Percentiles rank a stretch among this genome's conserved stretches.
phyloP scores from a whole-genome alignment of 2,888 invertebrate species.

The Metacarcinus magister region DNA sequence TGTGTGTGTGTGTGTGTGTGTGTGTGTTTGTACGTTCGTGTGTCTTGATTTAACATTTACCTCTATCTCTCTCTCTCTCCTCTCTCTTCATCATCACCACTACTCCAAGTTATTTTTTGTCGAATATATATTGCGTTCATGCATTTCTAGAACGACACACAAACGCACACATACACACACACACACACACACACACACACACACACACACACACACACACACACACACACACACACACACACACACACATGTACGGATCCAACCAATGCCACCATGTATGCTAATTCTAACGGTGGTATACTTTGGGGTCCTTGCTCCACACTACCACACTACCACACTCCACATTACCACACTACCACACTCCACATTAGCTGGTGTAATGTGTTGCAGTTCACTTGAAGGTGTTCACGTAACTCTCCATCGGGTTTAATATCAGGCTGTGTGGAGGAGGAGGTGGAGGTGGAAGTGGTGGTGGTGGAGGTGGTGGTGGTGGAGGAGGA shows the following conservation, averaged over 20 bases:
- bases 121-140: too few species aligned
- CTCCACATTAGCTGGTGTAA: neutral
- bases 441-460: neutral
- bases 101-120: too few species aligned
- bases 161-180: too few species aligned
- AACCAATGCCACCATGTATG: neutral
- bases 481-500: neutral
- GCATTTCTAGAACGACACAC: too few species aligned
- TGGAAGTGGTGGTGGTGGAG: neutral
- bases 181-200: too few species aligned
- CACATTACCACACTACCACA: neutral
- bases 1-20: neutral
- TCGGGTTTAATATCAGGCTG: conserved; percentile 8
- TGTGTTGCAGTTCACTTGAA: neutral
- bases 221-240: too few species aligned
- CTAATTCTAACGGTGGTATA: neutral
- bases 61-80: too few species aligned
- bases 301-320: neutral
- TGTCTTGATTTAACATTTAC: too few species aligned
- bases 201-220: too few species aligned
- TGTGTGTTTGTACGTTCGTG: neutral
- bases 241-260: neutral
- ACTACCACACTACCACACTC: neutral
- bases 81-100: too few species aligned
- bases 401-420: neutral